These are phyloP conservation scores for Anthonomus grandis DNA, from an alignment of 1,140 invertebrate species.

Conservation along the genomic window DNA sequence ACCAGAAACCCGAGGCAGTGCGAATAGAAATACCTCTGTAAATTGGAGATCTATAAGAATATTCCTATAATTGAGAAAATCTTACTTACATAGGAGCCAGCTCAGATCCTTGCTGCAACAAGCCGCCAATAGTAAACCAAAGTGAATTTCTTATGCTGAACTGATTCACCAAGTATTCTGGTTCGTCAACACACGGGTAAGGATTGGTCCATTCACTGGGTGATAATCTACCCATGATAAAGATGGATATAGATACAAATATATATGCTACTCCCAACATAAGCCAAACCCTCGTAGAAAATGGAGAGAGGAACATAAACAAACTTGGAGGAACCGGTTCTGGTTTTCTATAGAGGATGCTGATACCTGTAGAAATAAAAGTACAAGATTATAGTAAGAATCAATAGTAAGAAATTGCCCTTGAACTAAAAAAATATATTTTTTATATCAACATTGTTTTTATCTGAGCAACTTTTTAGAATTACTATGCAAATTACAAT, in stretches of 20 bases:
- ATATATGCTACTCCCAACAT: slow-evolving; percentile 69
- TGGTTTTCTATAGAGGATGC: slow-evolving; percentile 72
- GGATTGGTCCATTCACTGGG: slow-evolving; percentile 75
- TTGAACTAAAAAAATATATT: too few relatives aligned
- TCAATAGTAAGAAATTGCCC: too few relatives aligned
- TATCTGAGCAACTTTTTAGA: too few relatives aligned
- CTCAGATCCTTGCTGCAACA: slow-evolving; percentile 85
- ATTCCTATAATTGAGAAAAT: slow-evolving; percentile 1
- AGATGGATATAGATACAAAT: slow-evolving; percentile 68
- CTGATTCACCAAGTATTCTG: slow-evolving; percentile 64
- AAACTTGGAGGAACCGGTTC: slow-evolving; percentile 66
- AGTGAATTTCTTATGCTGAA: slow-evolving; percentile 63
- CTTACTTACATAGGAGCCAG: slow-evolving; percentile 63
- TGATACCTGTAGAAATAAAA: too few relatives aligned
- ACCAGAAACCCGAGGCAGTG: slow-evolving; percentile 81
- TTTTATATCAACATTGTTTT: too few relatives aligned
- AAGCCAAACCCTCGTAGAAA: slow-evolving; percentile 76
- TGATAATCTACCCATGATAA: slow-evolving; percentile 70
- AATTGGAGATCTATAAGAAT: slow-evolving; percentile 14
- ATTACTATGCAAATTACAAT: too few relatives aligned
- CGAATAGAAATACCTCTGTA: slow-evolving; percentile 76
- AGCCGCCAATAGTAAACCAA: slow-evolving; percentile 56
- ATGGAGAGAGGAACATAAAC: slow-evolving; percentile 77
- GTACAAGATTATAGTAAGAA: too few relatives aligned
- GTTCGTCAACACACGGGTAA: slow-evolving; percentile 67